phyloP scores from a whole-genome alignment of 2,113 vertebrate genomes.

The Himantopus leucocephalus region DNA sequence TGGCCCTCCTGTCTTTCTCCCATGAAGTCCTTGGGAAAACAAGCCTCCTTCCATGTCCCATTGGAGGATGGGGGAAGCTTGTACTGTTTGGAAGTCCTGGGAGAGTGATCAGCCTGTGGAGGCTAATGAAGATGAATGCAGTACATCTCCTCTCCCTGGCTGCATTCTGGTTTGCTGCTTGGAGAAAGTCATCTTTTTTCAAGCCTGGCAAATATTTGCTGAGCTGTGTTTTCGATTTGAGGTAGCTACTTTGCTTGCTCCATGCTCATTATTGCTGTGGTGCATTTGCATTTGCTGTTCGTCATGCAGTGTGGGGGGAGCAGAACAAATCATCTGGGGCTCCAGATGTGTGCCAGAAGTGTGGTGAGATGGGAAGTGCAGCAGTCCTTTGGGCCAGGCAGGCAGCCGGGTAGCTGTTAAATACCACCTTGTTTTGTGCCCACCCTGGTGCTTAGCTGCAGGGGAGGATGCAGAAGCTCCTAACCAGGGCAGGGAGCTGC shows the following conservation, averaged over 20 bases:
- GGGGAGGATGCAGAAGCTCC: not conserved
- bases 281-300: accelerated
- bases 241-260: not conserved
- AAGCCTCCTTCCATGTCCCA: not conserved
- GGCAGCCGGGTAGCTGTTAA: not conserved
- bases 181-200: not conserved
- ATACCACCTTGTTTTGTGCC: not conserved
- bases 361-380: not conserved
- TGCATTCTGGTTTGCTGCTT: not conserved
- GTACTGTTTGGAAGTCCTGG: not conserved
- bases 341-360: not conserved
- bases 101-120: not conserved
- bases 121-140: accelerated
- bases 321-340: accelerated
- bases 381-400: not conserved
- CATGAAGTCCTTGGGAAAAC: not conserved
- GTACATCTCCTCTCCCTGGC: not conserved
- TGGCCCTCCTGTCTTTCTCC: not conserved
- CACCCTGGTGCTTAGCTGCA: not conserved
- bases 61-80: not conserved
- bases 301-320: not conserved
- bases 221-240: not conserved
- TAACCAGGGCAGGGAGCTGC: not conserved
- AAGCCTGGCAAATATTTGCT: not conserved
- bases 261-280: accelerated